Evolutionary conservation across 2,888 invertebrate species (phyloP).

Genomic region (Tridacna crocea): DNA sequence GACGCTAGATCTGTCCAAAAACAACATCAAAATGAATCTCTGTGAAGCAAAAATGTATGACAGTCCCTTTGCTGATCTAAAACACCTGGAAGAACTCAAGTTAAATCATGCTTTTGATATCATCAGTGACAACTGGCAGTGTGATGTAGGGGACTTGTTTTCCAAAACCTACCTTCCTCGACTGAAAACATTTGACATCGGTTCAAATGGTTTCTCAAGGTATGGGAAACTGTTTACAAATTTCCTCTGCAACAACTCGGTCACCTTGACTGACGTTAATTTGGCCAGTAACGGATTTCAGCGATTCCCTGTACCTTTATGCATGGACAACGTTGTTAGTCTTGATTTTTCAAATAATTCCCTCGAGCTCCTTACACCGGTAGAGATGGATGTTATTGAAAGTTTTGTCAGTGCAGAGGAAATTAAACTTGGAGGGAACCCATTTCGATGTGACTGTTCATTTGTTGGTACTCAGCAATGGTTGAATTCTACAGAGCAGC

Average conservation of each 20-base stretch:
- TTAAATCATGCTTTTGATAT: slow-evolving; percentile 26
- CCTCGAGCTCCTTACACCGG: slow-evolving; percentile 21
- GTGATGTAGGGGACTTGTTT: slow-evolving; percentile 35
- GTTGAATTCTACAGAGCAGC: slow-evolving; percentile 28
- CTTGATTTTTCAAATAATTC: slow-evolving; percentile 42
- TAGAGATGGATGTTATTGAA: slow-evolving; percentile 38
- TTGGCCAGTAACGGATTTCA: slow-evolving; percentile 34
- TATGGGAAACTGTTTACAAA: slow-evolving; percentile 21
- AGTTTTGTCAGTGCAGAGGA: slow-evolving; percentile 34
- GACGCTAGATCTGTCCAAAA: slow-evolving; percentile 37
- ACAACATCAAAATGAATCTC: slow-evolving; percentile 26
- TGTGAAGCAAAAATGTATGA: slow-evolving; percentile 26
- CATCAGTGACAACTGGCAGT: not conserved
- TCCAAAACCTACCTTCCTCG: slow-evolving; percentile 24
- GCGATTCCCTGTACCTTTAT: slow-evolving; percentile 17
- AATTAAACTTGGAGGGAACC: slow-evolving; percentile 36
- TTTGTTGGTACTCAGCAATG: slow-evolving; percentile 24
- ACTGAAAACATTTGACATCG: slow-evolving; percentile 33
- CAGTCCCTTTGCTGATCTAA: slow-evolving; percentile 16
- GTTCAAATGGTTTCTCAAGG: slow-evolving; percentile 35
- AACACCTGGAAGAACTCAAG: slow-evolving; percentile 19
- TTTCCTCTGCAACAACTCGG: slow-evolving; percentile 32
- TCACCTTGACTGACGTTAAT: slow-evolving; percentile 21
- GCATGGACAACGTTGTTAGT: slow-evolving; percentile 33
- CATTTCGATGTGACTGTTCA: slow-evolving; percentile 38